These are phyloP conservation scores for Drosophila pseudoananassae DNA, from an alignment of 1,140 invertebrate species.

Conservation along the genomic window DNA sequence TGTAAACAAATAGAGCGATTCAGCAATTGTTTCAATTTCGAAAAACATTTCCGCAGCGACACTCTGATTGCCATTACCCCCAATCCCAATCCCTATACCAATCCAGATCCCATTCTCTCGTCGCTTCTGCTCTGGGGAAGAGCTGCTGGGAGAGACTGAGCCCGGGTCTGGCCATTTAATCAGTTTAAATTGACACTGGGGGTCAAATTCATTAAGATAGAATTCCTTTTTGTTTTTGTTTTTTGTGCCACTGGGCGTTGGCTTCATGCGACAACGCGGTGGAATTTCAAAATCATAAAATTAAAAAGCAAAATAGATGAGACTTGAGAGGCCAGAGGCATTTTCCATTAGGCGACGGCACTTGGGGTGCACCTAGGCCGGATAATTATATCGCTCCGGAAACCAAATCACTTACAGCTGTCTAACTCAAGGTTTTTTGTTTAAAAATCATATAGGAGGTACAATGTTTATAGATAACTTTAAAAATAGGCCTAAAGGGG, in stretches of 20 bases:
- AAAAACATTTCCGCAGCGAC: background rate
- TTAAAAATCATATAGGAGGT: slow-evolving; percentile 32
- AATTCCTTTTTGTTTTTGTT: slow-evolving; percentile 77
- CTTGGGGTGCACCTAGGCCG: slow-evolving; percentile 21
- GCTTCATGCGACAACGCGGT: slow-evolving; percentile 15
- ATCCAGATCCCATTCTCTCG: slow-evolving; percentile 4
- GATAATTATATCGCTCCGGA: slow-evolving; percentile 45
- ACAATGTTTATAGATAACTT: slow-evolving; percentile 65
- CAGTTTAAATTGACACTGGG: slow-evolving; percentile 82
- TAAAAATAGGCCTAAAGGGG: slow-evolving; percentile 45
- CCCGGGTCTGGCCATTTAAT: slow-evolving; percentile 69
- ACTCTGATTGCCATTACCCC: slow-evolving; percentile 6
- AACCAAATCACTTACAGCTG: slow-evolving; percentile 28
- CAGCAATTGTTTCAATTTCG: slow-evolving; percentile 50
- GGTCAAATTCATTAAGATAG: slow-evolving; percentile 82
- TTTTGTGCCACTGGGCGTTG: slow-evolving; percentile 58
- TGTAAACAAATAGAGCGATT: slow-evolving; percentile 59
- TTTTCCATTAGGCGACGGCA: slow-evolving; percentile 50
- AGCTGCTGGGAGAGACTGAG: slow-evolving; percentile 12
- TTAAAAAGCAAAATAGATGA: slow-evolving; percentile 54
- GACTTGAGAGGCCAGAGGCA: slow-evolving; percentile 38
- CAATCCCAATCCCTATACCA: background rate
- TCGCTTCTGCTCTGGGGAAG: background rate
- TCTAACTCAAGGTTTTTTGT: slow-evolving; percentile 1
- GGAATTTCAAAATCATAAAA: slow-evolving; percentile 65